A percentile compares a stretch with the other conserved stretches of the same genome.
Conservation (phyloP, 2,888 invertebrate species). For the Macrosoma leucophasiata region DNA sequence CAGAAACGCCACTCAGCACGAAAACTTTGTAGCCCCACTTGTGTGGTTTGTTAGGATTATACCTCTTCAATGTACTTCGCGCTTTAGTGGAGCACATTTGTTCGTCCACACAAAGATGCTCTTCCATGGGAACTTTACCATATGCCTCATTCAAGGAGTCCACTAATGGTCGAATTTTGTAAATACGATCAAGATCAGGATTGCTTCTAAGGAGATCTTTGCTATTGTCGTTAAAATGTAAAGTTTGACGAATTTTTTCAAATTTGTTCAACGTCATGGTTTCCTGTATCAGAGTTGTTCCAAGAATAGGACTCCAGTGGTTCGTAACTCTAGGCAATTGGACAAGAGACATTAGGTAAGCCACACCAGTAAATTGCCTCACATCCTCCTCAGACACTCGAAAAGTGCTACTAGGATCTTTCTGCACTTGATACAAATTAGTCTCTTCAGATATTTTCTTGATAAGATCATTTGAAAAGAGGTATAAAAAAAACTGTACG, state of each 20-base stretch:
- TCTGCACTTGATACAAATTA: conserved; percentile 2
- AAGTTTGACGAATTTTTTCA: conserved; percentile 14
- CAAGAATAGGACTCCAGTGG: too few species aligned
- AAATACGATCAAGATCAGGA: conserved; percentile 8
- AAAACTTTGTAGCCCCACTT: too few species aligned
- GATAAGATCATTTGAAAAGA: conserved; percentile 1
- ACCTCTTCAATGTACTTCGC: too few species aligned
- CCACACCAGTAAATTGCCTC: conserved; percentile 1
- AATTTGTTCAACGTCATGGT: conserved; percentile 19
- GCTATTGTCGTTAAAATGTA: conserved; percentile 20
- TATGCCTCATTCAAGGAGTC: too few species aligned
- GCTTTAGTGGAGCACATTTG: too few species aligned
- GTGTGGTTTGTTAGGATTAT: too few species aligned
- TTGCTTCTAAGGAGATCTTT: conserved; percentile 1
- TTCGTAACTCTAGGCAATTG: conserved; percentile 1
- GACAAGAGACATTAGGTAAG: conserved; percentile 1
- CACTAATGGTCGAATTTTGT: too few species aligned
- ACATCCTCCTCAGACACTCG: background rate
- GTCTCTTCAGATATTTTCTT: conserved; percentile 1
- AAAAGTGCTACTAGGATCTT: conserved; percentile 2
- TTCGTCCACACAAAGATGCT: too few species aligned
- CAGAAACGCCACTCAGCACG: too few species aligned
- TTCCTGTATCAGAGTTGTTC: too few species aligned
- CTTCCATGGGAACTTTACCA: too few species aligned
- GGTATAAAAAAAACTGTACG: conserved; percentile 1